Percentiles rank a stretch among this genome's conserved stretches.
These are phyloP conservation scores for Mesoligia furuncula DNA, from an alignment of 2,888 invertebrate species.

Conservation along the genomic window DNA sequence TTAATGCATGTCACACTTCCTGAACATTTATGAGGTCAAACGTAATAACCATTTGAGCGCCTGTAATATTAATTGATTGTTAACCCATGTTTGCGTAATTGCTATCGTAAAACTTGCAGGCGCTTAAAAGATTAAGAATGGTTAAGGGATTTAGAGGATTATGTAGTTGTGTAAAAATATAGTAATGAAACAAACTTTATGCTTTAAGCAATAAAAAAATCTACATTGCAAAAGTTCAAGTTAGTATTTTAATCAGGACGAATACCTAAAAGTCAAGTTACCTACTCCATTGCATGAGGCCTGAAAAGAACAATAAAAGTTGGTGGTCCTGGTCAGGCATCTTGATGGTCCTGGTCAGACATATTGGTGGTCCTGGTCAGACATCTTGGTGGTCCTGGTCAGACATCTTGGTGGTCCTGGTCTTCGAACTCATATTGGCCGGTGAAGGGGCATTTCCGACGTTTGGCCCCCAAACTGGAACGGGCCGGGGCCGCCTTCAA, in stretches of 20 bases:
- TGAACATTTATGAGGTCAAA: conserved; percentile 50
- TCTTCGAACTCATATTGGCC: no score
- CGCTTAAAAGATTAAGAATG: background rate
- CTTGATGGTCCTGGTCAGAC: no score
- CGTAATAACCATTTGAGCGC: conserved; percentile 45
- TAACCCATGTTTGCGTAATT: conserved; percentile 16
- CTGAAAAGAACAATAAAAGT: background rate
- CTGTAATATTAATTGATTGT: conserved; percentile 26
- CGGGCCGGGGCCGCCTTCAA: no score
- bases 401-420: no score
- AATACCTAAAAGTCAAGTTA: no score
- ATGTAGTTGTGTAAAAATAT: background rate
- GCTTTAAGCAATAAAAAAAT: background rate
- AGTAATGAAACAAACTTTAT: no score
- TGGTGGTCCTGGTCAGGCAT: background rate
- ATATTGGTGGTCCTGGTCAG: no score
- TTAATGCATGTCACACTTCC: conserved; percentile 50
- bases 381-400: background rate
- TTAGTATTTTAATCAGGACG: background rate
- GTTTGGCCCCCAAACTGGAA: no score
- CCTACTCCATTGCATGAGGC: background rate
- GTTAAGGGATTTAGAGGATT: background rate
- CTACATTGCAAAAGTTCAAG: background rate
- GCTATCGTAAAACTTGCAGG: conserved; percentile 29
- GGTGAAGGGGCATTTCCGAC: no score